Conservation (phyloP, 2,797 vertebrate genomes). For the Brachymystax lenok region DNA sequence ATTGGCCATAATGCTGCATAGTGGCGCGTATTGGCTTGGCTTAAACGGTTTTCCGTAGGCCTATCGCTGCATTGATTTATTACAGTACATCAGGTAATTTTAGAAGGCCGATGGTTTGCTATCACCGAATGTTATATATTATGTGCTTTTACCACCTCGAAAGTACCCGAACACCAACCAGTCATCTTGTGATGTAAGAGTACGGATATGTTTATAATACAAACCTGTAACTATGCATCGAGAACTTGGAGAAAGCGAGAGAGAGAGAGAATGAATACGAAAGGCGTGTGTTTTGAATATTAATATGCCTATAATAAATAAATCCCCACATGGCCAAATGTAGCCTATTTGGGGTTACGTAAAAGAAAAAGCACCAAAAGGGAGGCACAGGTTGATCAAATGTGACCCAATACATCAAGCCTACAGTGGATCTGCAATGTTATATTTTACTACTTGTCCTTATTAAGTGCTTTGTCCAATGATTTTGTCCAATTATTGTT, state of each 20-base stretch:
- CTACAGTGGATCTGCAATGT: neutral
- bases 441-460: neutral
- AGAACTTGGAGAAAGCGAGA: slow-evolving; percentile 34
- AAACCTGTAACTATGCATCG: slow-evolving; percentile 74
- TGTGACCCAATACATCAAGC: neutral
- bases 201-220: slow-evolving; percentile 74
- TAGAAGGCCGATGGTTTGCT: slow-evolving; percentile 28
- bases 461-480: neutral
- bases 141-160: slow-evolving; percentile 34
- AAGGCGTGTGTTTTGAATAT: neutral
- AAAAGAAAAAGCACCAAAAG: neutral
- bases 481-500: neutral
- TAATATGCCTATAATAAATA: neutral
- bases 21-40: neutral
- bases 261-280: neutral
- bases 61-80: slow-evolving; percentile 4
- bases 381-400: neutral
- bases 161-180: slow-evolving; percentile 59
- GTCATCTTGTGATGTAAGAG: slow-evolving; percentile 67
- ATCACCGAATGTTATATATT: slow-evolving; percentile 48
- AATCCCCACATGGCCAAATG: neutral
- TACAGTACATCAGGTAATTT: slow-evolving; percentile 17
- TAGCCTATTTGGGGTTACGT: neutral
- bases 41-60: neutral
- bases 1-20: neutral